Percentiles rank a stretch among this genome's conserved stretches.
Conservation (phyloP, 2,113 vertebrate genomes). For the Anser brachyrhynchus region DNA sequence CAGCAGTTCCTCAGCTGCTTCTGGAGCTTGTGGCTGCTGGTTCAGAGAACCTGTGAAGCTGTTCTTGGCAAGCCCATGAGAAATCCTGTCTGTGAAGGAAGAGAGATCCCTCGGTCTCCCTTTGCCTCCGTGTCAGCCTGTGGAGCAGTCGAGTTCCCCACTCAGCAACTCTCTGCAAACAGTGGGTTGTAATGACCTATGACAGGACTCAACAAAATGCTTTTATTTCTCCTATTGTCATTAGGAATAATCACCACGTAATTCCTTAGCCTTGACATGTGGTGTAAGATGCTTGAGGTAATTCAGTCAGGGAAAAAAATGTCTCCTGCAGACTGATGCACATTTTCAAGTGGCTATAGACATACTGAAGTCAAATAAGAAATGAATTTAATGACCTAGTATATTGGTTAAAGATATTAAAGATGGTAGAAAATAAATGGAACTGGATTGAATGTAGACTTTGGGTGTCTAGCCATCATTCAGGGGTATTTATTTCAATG, state of each 20-base stretch:
- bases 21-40: not conserved
- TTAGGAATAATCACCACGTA: not conserved
- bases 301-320: no score
- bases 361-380: no score
- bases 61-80: not conserved
- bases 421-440: no score
- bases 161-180: not conserved
- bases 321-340: no score
- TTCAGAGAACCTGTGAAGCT: not conserved
- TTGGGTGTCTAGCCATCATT: no score
- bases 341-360: no score
- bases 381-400: no score
- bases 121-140: not conserved
- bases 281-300: no score
- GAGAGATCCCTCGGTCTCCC: not conserved
- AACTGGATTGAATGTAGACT: no score
- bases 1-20: not conserved
- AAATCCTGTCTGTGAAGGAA: not conserved
- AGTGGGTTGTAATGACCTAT: not conserved
- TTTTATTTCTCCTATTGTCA: not conserved
- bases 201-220: not conserved
- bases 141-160: not conserved
- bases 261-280: no score
- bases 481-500: no score
- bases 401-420: no score